Evolutionary conservation across 2,113 vertebrate genomes (phyloP).

Genomic region (Oxygymnocypris stewartii): DNA sequence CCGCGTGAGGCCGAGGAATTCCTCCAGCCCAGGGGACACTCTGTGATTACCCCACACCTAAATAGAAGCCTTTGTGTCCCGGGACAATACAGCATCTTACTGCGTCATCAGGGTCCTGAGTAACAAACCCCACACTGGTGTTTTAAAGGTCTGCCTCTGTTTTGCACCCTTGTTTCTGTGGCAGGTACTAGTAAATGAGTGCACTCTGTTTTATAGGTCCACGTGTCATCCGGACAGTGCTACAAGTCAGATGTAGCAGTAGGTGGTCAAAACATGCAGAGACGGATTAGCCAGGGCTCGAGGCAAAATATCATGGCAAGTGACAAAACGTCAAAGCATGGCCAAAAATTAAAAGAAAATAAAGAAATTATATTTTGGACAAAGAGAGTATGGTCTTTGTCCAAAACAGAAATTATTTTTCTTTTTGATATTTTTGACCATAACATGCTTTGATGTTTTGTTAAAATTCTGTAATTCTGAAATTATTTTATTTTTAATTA

Average conservation of each 20-base stretch:
- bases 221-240: conserved; percentile 55
- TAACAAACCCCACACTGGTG: conserved; percentile 70
- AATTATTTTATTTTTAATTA: too few species aligned
- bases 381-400: too few species aligned
- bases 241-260: conserved; percentile 58
- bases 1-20: conserved; percentile 66
- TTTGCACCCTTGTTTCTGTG: conserved; percentile 59
- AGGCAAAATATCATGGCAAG: background rate
- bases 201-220: conserved; percentile 62
- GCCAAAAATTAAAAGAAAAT: background rate
- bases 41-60: conserved; percentile 69
- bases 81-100: conserved; percentile 70
- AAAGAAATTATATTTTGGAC: background rate
- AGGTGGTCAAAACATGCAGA: conserved; percentile 49
- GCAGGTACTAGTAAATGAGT: conserved; percentile 72
- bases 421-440: too few species aligned
- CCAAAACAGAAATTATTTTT: too few species aligned
- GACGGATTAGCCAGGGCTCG: conserved; percentile 2
- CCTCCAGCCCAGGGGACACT: conserved; percentile 59
- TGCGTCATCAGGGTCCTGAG: conserved; percentile 69
- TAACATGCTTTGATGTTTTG: too few species aligned
- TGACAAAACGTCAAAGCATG: background rate
- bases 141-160: conserved; percentile 57
- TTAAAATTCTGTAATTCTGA: too few species aligned
- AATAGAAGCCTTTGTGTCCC: conserved; percentile 72